Conservation (phyloP, 2,888 invertebrate species). For the Standfussiana lucernea region DNA sequence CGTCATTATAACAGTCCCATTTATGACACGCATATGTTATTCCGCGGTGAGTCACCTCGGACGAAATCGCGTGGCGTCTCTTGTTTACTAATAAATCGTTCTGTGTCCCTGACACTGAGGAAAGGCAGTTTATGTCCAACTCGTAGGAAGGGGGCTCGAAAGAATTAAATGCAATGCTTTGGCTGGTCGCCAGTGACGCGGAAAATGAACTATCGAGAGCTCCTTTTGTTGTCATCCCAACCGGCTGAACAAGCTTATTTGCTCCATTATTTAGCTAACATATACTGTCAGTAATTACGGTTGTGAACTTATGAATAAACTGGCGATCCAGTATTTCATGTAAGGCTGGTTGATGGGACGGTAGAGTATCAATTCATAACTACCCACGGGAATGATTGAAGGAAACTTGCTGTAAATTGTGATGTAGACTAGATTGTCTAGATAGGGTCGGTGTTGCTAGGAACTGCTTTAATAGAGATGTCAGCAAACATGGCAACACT, state of each 20-base stretch:
- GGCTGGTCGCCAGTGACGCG: constrained; percentile 74
- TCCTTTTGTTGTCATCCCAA: constrained; percentile 79
- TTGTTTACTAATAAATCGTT: constrained; percentile 72
- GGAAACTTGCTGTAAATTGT: constrained; percentile 38
- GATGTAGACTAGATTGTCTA: constrained; percentile 22
- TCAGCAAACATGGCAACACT: constrained; percentile 16
- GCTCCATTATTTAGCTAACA: constrained; percentile 58
- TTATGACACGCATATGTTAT: constrained; percentile 36
- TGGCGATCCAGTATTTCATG: constrained; percentile 43
- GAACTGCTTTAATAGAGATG: constrained; percentile 1
- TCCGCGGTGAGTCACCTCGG: constrained; percentile 59
- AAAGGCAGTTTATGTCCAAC: constrained; percentile 68
- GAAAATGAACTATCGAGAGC: constrained; percentile 81
- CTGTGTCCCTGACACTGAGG: constrained; percentile 77
- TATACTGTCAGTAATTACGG: constrained; percentile 40
- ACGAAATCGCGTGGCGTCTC: constrained; percentile 61
- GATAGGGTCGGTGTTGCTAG: constrained; percentile 3
- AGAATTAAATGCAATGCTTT: constrained; percentile 77
- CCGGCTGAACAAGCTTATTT: constrained; percentile 63
- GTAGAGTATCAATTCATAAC: constrained; percentile 39
- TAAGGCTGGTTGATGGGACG: constrained; percentile 29
- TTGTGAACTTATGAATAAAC: constrained; percentile 39
- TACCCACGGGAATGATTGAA: constrained; percentile 43
- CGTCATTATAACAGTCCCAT: constrained; percentile 9
- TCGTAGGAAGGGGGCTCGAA: constrained; percentile 62